These are phyloP conservation scores for Gastrophryne carolinensis DNA, from an alignment of 2,797 vertebrate genomes.

Conservation along the genomic window DNA sequence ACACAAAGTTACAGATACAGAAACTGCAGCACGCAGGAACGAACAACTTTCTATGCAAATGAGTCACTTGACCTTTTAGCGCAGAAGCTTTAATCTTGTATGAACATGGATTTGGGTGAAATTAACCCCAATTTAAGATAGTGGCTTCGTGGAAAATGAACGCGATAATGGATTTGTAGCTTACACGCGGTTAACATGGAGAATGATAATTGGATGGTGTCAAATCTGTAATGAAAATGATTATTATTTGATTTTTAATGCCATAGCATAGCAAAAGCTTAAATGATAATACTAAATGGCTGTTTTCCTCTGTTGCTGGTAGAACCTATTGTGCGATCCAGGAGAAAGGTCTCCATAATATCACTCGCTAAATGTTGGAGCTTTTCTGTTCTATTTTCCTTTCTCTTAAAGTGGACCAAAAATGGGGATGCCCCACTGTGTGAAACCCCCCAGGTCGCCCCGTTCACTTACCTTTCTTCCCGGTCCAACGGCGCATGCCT, in stretches of 20 bases:
- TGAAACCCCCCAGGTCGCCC: too few relatives aligned
- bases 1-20: conserved; percentile 20
- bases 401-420: too few relatives aligned
- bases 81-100: conserved; percentile 30
- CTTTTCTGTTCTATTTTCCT: too few relatives aligned
- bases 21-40: background rate
- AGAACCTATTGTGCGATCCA: too few relatives aligned
- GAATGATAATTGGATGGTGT: background rate
- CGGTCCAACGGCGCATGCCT: too few relatives aligned
- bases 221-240: background rate
- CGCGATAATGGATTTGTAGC: conserved; percentile 15
- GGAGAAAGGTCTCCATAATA: too few relatives aligned
- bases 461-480: too few relatives aligned
- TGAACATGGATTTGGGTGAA: conserved; percentile 15
- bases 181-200: background rate
- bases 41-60: conserved; percentile 30
- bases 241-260: background rate
- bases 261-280: too few relatives aligned
- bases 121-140: conserved; percentile 28
- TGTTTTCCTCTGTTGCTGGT: too few relatives aligned
- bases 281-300: too few relatives aligned
- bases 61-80: conserved; percentile 32
- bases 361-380: too few relatives aligned
- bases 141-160: background rate
- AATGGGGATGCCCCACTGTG: too few relatives aligned